These are phyloP conservation scores for Poecilia picta DNA, from an alignment of 2,797 vertebrate genomes.

Conservation along the genomic window DNA sequence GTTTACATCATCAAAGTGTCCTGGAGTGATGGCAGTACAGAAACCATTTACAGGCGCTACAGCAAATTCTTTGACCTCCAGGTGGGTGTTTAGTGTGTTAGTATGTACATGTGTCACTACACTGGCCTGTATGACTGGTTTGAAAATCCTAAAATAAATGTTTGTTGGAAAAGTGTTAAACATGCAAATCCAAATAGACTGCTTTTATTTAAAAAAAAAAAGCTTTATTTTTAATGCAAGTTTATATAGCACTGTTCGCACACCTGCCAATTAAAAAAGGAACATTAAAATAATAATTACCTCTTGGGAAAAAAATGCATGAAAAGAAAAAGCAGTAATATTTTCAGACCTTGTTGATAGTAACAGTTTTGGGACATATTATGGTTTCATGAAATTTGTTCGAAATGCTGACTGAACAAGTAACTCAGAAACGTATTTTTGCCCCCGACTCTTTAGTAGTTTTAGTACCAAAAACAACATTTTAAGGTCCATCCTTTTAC, in stretches of 20 bases:
- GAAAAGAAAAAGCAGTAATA: neutral
- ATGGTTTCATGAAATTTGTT: neutral
- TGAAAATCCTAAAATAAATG: neutral
- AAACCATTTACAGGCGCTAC: slow-evolving; percentile 95
- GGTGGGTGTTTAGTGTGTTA: slow-evolving; percentile 76
- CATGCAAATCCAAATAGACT: neutral
- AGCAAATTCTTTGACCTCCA: slow-evolving; percentile 99
- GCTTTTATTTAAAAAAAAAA: neutral
- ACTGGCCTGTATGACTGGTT: too few relatives aligned
- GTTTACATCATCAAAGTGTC: slow-evolving; percentile 98
- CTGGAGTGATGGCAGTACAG: slow-evolving; percentile 94
- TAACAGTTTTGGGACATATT: neutral
- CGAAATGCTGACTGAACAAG: neutral
- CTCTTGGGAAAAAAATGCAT: neutral
- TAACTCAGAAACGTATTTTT: neutral
- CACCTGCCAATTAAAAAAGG: neutral
- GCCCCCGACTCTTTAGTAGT: neutral
- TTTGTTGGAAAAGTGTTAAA: neutral
- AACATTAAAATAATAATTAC: neutral
- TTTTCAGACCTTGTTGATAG: neutral
- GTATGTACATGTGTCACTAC: neutral
- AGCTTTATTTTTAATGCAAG: neutral
- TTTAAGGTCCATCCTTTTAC: neutral
- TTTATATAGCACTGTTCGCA: neutral
- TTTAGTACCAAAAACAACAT: neutral